These are phyloP conservation scores for Leiothrix lutea DNA, from an alignment of 2,113 vertebrate species.

Conservation along the genomic window DNA sequence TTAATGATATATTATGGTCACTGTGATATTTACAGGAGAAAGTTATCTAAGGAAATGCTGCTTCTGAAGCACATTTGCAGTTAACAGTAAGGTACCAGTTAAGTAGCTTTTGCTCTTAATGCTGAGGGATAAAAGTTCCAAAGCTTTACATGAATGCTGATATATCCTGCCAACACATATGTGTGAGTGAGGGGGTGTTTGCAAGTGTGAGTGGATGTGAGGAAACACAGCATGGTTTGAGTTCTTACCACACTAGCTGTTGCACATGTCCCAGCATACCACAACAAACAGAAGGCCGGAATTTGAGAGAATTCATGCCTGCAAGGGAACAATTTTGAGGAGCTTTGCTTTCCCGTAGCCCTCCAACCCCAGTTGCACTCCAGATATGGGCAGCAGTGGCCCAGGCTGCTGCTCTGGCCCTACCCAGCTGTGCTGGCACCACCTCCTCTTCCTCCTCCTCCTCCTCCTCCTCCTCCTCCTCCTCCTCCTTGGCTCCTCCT, in stretches of 20 bases:
- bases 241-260: background rate
- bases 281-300: conserved; percentile 2
- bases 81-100: conserved; percentile 50
- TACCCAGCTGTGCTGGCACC: rapidly evolving
- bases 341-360: background rate
- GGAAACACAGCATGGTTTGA: background rate
- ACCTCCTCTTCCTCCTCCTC: background rate
- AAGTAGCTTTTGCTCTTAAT: conserved; percentile 62
- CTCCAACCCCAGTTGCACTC: background rate
- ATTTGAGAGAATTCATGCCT: background rate
- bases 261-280: background rate
- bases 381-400: background rate
- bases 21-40: conserved; percentile 76
- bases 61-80: conserved; percentile 53
- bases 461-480: background rate
- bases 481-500: background rate
- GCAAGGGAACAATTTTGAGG: background rate
- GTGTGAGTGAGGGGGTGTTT: background rate
- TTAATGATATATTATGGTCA: conserved; percentile 73
- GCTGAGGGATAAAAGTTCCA: conserved; percentile 51
- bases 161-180: conserved; percentile 16
- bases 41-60: conserved; percentile 67
- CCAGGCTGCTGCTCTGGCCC: background rate
- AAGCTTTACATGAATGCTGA: conserved; percentile 72
- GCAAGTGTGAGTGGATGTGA: background rate